Percentiles rank a stretch among this genome's conserved stretches.
Evolutionary conservation across 2,797 vertebrate genomes (phyloP).

Genomic region (Rallus crepitans): DNA sequence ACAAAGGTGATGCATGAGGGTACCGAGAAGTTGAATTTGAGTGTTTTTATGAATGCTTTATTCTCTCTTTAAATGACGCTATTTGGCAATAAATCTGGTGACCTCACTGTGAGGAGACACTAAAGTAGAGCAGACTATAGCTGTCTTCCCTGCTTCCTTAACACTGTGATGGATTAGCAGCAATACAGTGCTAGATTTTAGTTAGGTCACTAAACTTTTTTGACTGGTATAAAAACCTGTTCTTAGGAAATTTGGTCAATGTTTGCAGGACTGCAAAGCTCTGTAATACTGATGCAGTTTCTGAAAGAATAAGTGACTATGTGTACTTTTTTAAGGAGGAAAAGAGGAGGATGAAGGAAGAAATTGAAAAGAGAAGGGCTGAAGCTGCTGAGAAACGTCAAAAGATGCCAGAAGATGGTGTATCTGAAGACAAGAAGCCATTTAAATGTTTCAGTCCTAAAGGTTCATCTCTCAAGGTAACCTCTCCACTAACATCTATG

Average conservation of each 20-base stretch:
- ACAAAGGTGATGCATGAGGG: neutral
- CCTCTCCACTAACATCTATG: neutral
- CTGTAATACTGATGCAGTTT: neutral
- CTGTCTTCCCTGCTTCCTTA: neutral
- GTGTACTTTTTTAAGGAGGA: constrained; percentile 85
- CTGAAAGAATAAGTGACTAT: neutral
- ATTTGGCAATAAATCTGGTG: neutral
- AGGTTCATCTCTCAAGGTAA: constrained; percentile 95
- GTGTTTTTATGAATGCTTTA: neutral
- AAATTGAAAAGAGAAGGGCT: constrained; percentile 95
- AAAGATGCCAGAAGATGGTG: constrained; percentile 88
- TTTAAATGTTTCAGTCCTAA: constrained; percentile 96
- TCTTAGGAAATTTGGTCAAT: neutral
- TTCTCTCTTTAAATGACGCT: neutral
- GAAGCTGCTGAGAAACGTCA: constrained; percentile 97
- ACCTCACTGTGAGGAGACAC: neutral
- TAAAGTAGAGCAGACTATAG: neutral
- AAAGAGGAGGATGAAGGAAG: constrained; percentile 96
- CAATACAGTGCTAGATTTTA: neutral
- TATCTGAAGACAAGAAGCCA: constrained; percentile 86
- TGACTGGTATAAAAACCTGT: neutral
- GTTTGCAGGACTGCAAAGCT: neutral
- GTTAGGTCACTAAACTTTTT: neutral
- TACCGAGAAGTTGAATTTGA: neutral
- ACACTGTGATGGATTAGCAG: neutral